These are phyloP conservation scores for Chrysogorgia sp. DNA, from an alignment of 92 coral and sea anemone species.

Conservation along the genomic window DNA sequence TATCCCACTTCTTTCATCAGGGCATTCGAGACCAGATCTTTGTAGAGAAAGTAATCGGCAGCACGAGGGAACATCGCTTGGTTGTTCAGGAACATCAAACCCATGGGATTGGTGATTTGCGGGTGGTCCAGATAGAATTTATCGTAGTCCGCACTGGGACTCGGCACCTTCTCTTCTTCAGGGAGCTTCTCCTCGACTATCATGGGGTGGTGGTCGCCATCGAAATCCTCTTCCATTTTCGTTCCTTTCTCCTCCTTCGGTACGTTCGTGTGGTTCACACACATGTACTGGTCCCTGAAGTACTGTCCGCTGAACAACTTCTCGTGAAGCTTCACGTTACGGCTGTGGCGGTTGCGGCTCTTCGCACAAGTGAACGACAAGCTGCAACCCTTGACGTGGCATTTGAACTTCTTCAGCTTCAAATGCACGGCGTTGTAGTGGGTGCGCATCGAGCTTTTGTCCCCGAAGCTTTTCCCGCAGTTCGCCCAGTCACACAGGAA, in stretches of 20 bases:
- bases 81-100: slow-evolving; percentile 33
- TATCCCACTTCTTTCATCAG: slow-evolving; percentile 26
- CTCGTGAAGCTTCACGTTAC: slow-evolving; percentile 51
- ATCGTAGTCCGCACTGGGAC: slow-evolving; percentile 39
- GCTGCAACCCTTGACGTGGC: slow-evolving; percentile 60
- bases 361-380: slow-evolving; percentile 60
- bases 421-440: slow-evolving; percentile 63
- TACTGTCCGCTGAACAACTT: slow-evolving; percentile 39
- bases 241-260: slow-evolving; percentile 33
- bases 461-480: slow-evolving; percentile 55
- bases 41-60: slow-evolving; percentile 35
- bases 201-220: slow-evolving; percentile 12
- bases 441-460: slow-evolving; percentile 60
- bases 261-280: slow-evolving; percentile 28
- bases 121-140: slow-evolving; percentile 35
- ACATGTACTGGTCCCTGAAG: slow-evolving; percentile 43
- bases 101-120: slow-evolving; percentile 34
- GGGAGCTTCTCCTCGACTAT: slow-evolving; percentile 10
- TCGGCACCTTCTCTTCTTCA: slow-evolving; percentile 34
- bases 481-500: slow-evolving; percentile 60
- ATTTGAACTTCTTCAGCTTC: slow-evolving; percentile 53
- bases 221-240: background rate
- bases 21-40: slow-evolving; percentile 39
- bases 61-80: slow-evolving; percentile 39
- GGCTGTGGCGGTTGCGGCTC: slow-evolving; percentile 58